These are phyloP conservation scores for Spea multiplicata DNA, from an alignment of 2,113 vertebrate species.

Conservation along the genomic window DNA sequence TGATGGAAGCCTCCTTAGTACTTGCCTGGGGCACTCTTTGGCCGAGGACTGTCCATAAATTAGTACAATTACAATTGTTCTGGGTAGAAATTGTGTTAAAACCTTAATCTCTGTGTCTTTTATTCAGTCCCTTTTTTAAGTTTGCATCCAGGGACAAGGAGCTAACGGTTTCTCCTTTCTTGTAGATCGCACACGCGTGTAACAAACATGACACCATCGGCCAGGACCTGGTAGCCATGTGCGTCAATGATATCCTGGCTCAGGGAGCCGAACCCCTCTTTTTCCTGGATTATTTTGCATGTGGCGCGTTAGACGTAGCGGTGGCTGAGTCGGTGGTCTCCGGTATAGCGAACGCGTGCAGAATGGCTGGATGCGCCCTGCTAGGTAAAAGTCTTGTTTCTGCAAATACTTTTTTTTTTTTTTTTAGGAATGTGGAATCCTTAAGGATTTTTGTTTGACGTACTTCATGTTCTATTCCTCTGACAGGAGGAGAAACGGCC, in stretches of 20 bases:
- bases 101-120: no score
- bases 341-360: constrained; percentile 83
- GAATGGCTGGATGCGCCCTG: constrained; percentile 83
- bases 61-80: no score
- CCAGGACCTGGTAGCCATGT: constrained; percentile 96
- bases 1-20: no score
- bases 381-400: constrained; percentile 68
- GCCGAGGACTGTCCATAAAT: no score
- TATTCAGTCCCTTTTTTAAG: no score
- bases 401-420: no score
- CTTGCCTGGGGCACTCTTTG: no score
- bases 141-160: no score
- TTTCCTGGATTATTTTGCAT: constrained; percentile 96
- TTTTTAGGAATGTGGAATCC: background rate
- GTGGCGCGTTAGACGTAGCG: constrained; percentile 82
- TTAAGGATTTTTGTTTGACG: background rate
- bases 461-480: background rate
- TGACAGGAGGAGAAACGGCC: constrained; percentile 88
- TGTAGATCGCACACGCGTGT: constrained; percentile 84
- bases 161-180: constrained; percentile 10
- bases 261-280: constrained; percentile 94
- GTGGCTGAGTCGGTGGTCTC: constrained; percentile 74
- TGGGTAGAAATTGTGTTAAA: no score
- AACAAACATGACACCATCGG: constrained; percentile 79
- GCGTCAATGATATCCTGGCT: constrained; percentile 90